These are phyloP conservation scores for Tolypeutes matacus DNA, from an alignment of 2,797 vertebrate species.

Conservation along the genomic window DNA sequence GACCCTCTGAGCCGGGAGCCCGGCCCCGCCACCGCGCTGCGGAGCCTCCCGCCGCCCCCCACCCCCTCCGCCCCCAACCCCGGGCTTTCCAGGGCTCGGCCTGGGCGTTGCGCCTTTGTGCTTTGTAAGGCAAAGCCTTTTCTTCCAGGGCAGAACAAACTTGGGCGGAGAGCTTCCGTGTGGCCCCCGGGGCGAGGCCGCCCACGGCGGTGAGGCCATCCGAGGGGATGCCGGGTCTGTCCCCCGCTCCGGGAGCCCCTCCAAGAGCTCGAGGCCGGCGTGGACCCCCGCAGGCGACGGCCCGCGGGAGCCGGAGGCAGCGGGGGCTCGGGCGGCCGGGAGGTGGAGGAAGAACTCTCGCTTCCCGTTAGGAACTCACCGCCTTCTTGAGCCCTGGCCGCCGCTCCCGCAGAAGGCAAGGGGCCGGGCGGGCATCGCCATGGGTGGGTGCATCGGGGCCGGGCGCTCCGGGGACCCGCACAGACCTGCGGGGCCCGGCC, in stretches of 20 bases:
- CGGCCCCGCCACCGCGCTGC: constrained; percentile 56
- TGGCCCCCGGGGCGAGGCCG: constrained; percentile 80
- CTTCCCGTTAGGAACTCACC: constrained; percentile 18
- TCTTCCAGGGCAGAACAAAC: constrained; percentile 81
- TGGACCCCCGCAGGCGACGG: constrained; percentile 27
- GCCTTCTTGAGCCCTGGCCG: background rate
- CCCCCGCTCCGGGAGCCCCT: background rate
- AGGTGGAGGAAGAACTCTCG: constrained; percentile 47
- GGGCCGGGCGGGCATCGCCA: background rate
- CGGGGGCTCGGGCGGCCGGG: background rate
- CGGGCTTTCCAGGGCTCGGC: constrained; percentile 78
- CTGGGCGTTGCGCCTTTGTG: constrained; percentile 83
- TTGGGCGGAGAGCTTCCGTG: constrained; percentile 83
- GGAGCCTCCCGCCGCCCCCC: constrained; percentile 28
- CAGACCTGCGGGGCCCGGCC: background rate
- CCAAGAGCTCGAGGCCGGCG: constrained; percentile 33
- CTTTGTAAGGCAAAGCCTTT: constrained; percentile 81
- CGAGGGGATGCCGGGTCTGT: constrained; percentile 45
- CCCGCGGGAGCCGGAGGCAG: constrained; percentile 22
- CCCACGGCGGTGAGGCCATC: constrained; percentile 73
- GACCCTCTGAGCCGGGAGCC: constrained; percentile 58
- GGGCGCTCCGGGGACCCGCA: background rate
- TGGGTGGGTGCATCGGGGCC: constrained; percentile 70
- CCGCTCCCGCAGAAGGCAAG: background rate
- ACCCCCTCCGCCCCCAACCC: background rate